These are phyloP conservation scores for Cheirogaleus major DNA, from an alignment of 2,797 vertebrate genomes.

Conservation along the genomic window DNA sequence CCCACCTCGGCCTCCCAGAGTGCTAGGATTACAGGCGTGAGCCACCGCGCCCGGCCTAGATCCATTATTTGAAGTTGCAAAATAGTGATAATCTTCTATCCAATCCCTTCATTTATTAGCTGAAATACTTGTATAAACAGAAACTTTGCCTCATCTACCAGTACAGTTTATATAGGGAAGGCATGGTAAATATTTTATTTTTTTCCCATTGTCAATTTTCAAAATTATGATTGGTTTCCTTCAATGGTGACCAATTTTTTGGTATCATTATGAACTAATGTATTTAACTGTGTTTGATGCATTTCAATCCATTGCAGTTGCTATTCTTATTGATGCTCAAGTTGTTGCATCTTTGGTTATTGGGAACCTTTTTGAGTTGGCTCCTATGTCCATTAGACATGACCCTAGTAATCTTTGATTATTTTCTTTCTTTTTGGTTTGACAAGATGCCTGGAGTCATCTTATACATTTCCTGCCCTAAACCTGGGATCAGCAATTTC, in stretches of 20 bases:
- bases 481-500: not conserved
- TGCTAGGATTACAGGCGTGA: too few species aligned
- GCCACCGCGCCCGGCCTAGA: too few species aligned
- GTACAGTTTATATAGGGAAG: not conserved
- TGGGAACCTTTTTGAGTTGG: not conserved
- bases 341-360: not conserved
- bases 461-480: not conserved
- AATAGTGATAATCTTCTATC: not conserved
- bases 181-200: not conserved
- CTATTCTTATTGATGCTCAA: not conserved
- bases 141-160: not conserved
- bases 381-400: not conserved
- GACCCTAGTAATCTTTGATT: not conserved
- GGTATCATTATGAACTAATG: not conserved
- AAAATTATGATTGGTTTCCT: slow-evolving; percentile 14
- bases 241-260: not conserved
- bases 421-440: not conserved
- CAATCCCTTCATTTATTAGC: not conserved
- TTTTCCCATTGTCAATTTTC: not conserved
- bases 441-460: not conserved
- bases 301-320: not conserved
- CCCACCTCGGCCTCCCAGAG: too few species aligned
- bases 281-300: not conserved
- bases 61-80: not conserved
- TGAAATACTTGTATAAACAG: not conserved